These are phyloP conservation scores for Carassius auratus DNA, from an alignment of 2,113 vertebrate genomes.

Conservation along the genomic window DNA sequence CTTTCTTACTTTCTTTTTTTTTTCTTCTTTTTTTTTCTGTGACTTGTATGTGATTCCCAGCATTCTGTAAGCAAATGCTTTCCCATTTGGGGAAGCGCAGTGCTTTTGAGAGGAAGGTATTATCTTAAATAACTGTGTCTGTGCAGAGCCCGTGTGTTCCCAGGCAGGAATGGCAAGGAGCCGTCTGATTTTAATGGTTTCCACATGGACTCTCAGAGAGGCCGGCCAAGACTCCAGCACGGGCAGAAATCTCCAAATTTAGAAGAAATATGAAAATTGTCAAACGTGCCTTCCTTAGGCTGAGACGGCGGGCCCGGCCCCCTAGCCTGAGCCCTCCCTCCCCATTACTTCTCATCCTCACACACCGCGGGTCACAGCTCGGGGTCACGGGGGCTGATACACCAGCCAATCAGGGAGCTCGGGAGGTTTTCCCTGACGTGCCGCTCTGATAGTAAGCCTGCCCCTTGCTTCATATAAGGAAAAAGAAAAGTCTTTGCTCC, in stretches of 20 bases:
- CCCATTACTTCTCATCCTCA: conserved; percentile 49
- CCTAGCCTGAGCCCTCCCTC: conserved; percentile 26
- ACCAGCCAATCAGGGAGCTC: conserved; percentile 79
- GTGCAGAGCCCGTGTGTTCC: conserved; percentile 73
- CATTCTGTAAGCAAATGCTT: conserved; percentile 52
- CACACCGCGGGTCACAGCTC: conserved; percentile 72
- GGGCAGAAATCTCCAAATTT: conserved; percentile 97
- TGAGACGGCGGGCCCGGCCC: conserved; percentile 78
- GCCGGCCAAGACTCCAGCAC: conserved; percentile 81
- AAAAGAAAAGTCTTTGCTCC: conserved; percentile 78
- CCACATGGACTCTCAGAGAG: conserved; percentile 84
- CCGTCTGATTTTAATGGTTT: conserved; percentile 82
- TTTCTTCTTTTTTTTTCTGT: conserved; percentile 14
- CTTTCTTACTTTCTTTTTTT: not conserved
- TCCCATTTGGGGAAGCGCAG: conserved; percentile 59
- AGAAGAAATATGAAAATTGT: conserved; percentile 98
- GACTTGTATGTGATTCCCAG: conserved; percentile 46
- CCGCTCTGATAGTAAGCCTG: conserved; percentile 72
- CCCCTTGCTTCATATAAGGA: conserved; percentile 92
- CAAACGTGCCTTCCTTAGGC: conserved; percentile 84
- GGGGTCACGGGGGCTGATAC: conserved; percentile 71
- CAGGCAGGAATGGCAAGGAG: conserved; percentile 73
- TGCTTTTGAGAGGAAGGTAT: conserved; percentile 69
- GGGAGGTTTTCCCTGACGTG: conserved; percentile 74
- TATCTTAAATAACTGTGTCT: conserved; percentile 76